A percentile compares a stretch with the other conserved stretches of the same genome.
These are phyloP conservation scores for Typhlichthys subterraneus DNA, from an alignment of 2,797 vertebrate genomes.

Conservation along the genomic window DNA sequence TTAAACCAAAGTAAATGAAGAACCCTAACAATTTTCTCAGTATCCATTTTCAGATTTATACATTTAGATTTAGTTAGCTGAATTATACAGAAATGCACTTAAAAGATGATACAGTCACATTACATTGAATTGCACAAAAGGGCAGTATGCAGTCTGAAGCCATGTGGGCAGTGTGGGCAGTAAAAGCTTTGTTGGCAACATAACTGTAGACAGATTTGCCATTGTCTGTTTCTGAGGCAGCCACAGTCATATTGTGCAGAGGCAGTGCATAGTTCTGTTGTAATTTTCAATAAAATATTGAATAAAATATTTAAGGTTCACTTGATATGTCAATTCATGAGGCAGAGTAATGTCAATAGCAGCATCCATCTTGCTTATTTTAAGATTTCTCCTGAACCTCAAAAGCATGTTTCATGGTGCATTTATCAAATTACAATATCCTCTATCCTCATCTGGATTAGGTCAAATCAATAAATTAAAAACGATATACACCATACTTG, in stretches of 20 bases:
- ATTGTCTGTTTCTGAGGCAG: not conserved
- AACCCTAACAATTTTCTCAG: not conserved
- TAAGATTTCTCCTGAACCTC: conserved; percentile 5
- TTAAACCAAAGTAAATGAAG: not conserved
- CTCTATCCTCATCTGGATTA: no score
- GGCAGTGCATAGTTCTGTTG: not conserved
- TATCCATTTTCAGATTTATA: not conserved
- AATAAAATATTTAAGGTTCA: conserved; percentile 1
- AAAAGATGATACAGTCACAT: not conserved
- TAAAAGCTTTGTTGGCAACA: not conserved
- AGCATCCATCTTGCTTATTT: conserved; percentile 13
- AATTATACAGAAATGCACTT: not conserved
- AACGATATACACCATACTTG: no score
- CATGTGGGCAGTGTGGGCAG: not conserved
- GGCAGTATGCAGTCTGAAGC: not conserved
- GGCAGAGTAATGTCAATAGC: conserved; percentile 9
- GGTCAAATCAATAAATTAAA: no score
- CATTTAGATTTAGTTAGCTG: not conserved
- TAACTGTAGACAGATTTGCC: not conserved
- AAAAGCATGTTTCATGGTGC: no score
- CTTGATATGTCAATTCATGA: conserved; percentile 7
- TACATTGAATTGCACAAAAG: not conserved
- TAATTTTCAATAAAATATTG: conserved; percentile 1
- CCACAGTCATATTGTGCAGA: not conserved
- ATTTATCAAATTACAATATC: conserved; percentile 5